Conservation (phyloP, 2,888 invertebrate genomes). For the Cheilosia impressa region DNA sequence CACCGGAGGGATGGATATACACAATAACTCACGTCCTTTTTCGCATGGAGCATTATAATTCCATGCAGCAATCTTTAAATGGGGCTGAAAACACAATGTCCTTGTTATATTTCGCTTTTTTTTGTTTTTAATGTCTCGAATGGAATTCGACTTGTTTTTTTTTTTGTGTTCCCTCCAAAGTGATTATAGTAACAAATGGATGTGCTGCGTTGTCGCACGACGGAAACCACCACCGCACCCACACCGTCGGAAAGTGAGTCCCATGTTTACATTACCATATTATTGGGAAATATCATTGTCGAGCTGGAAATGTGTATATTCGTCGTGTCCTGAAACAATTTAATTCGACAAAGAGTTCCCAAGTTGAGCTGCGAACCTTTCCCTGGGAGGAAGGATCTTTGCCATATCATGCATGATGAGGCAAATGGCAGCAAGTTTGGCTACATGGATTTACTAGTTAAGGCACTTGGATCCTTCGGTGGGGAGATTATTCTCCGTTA, state of each 20-base stretch:
- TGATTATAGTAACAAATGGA: constrained; percentile 74
- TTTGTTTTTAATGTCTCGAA: constrained; percentile 50
- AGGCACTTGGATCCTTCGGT: constrained; percentile 51
- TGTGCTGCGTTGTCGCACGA: constrained; percentile 51
- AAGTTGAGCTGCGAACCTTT: constrained; percentile 7
- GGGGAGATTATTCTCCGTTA: constrained; percentile 64
- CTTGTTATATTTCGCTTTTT: constrained; percentile 39
- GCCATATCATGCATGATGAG: constrained; percentile 67
- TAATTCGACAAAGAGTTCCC: constrained; percentile 24
- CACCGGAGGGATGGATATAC: constrained; percentile 17
- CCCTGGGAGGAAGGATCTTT: constrained; percentile 31
- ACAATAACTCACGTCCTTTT: constrained; percentile 53
- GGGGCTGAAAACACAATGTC: constrained; percentile 72
- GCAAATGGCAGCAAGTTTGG: constrained; percentile 50
- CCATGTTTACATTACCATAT: constrained; percentile 72
- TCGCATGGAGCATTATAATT: constrained; percentile 58
- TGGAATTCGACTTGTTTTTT: constrained; percentile 33
- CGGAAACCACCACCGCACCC: constrained; percentile 49
- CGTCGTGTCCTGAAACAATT: constrained; percentile 67
- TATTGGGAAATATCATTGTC: constrained; percentile 64
- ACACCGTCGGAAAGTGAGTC: constrained; percentile 39
- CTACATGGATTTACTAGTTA: constrained; percentile 56
- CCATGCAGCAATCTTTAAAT: constrained; percentile 72
- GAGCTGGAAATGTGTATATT: constrained; percentile 56
- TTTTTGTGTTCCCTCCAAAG: constrained; percentile 45